Conservation (phyloP, 2,797 vertebrate species). For the Hippopotamyrus pictus region DNA sequence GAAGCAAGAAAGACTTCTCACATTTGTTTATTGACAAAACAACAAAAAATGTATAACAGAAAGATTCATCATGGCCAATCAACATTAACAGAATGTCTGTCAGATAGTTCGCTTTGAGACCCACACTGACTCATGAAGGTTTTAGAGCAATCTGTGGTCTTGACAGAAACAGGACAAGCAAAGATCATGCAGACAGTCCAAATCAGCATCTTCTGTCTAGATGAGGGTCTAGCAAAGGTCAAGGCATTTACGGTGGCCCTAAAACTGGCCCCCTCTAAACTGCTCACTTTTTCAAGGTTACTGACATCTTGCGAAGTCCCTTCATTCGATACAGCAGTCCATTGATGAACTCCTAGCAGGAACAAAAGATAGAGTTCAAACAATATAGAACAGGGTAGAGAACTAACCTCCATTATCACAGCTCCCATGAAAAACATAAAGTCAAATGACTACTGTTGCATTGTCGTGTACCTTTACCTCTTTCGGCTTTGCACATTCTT, state of each 20-base stretch:
- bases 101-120: neutral
- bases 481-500: constrained; percentile 81
- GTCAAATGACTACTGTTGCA: neutral
- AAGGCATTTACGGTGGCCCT: neutral
- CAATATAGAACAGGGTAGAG: neutral
- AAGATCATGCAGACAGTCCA: neutral
- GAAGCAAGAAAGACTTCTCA: neutral
- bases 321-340: constrained; percentile 87
- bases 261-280: neutral
- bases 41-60: neutral
- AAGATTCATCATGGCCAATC: neutral
- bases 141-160: neutral
- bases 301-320: constrained; percentile 84
- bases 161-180: neutral
- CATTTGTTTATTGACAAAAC: neutral
- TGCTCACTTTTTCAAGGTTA: constrained; percentile 73
- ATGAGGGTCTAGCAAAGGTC: neutral
- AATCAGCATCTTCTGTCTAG: neutral
- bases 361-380: neutral
- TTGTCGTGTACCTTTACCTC: constrained; percentile 69
- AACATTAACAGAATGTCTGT: neutral
- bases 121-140: neutral
- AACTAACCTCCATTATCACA: neutral
- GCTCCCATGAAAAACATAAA: neutral
- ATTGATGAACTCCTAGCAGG: constrained; percentile 78